phyloP scores from a whole-genome alignment of 2,888 invertebrate species.

The Oligia strigilis region DNA sequence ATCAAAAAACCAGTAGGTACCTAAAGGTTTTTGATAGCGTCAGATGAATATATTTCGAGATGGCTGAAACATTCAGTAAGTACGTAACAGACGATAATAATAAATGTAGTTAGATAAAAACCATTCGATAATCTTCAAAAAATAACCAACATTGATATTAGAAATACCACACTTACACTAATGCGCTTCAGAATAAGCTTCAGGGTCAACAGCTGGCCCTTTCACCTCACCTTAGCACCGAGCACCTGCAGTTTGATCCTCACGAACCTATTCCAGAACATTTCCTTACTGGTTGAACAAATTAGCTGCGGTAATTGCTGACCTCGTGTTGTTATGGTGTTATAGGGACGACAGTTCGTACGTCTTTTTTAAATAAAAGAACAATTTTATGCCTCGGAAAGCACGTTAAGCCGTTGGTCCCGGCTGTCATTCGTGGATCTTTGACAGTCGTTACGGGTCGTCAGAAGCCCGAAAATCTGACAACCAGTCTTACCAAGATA shows the following conservation, averaged over 20 bases:
- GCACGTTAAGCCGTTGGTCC: too few relatives aligned
- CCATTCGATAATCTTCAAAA: neutral
- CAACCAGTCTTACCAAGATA: too few relatives aligned
- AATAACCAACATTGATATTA: neutral
- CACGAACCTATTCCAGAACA: constrained; percentile 64
- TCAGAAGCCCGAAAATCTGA: too few relatives aligned
- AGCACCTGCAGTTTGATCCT: constrained; percentile 66
- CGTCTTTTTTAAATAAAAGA: neutral
- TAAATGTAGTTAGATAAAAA: neutral
- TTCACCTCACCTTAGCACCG: constrained; percentile 65
- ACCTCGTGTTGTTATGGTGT: constrained; percentile 29
- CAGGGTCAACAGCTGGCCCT: constrained; percentile 67
- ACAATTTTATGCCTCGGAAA: neutral
- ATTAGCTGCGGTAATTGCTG: constrained; percentile 61
- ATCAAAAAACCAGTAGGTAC: neutral
- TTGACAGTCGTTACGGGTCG: too few relatives aligned
- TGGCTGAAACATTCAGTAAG: neutral
- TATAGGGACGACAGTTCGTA: neutral
- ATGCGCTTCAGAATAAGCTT: constrained; percentile 55
- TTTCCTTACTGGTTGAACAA: constrained; percentile 61
- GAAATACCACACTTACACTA: neutral
- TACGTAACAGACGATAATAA: neutral
- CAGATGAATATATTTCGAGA: neutral
- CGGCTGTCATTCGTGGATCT: too few relatives aligned
- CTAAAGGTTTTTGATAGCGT: neutral